Percentiles rank a stretch among this genome's conserved stretches.
Conservation (phyloP, 2,797 vertebrate genomes). For the Sternarchorhynchus goeldii region DNA sequence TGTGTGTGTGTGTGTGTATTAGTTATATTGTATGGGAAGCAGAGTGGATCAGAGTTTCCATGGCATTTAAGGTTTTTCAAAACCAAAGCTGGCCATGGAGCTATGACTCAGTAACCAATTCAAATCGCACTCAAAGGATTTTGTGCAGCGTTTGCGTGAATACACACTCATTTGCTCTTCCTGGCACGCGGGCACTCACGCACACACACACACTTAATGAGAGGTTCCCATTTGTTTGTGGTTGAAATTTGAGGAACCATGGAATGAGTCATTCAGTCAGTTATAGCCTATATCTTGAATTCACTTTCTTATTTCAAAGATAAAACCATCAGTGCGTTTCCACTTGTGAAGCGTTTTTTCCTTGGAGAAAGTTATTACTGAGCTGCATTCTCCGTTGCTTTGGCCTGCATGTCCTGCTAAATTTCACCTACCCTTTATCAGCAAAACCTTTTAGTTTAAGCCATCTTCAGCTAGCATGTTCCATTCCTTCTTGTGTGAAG, state of each 20-base stretch:
- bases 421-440: background rate
- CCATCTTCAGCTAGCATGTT: background rate
- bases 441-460: background rate
- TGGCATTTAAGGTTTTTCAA: conserved; percentile 50
- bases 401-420: background rate
- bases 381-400: background rate
- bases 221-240: conserved; percentile 44
- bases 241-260: conserved; percentile 36
- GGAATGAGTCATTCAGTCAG: conserved; percentile 49
- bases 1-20: conserved; percentile 44
- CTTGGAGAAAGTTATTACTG: conserved; percentile 2
- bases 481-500: too few species aligned
- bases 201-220: background rate
- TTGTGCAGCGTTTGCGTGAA: conserved; percentile 29
- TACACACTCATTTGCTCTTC: conserved; percentile 12
- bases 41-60: conserved; percentile 70
- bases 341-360: conserved; percentile 31
- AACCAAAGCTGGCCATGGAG: conserved; percentile 57
- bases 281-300: conserved; percentile 46
- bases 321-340: conserved; percentile 19
- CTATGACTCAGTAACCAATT: conserved; percentile 68
- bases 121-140: conserved; percentile 69
- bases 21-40: background rate
- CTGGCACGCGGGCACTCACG: background rate
- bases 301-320: conserved; percentile 26